Conservation (phyloP, 2,113 vertebrate genomes). For the Anser brachyrhynchus region DNA sequence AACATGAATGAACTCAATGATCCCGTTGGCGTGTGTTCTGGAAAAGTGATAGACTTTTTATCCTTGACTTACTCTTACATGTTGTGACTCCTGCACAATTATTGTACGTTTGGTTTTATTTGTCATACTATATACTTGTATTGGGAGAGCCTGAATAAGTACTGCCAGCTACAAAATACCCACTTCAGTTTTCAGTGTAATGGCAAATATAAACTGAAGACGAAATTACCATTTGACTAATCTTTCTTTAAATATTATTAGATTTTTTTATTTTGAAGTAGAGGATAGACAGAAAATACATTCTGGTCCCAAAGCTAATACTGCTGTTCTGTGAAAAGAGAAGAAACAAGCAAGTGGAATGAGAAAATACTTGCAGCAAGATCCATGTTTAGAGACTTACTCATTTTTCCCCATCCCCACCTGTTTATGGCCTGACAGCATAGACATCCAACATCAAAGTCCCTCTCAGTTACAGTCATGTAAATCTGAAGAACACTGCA, state of each 20-base stretch:
- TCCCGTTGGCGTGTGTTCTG: not conserved
- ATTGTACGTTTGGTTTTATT: slow-evolving; percentile 38
- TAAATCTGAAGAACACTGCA: not conserved
- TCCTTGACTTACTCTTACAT: slow-evolving; percentile 31
- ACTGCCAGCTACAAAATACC: slow-evolving; percentile 20
- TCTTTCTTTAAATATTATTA: slow-evolving; percentile 1
- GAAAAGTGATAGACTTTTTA: slow-evolving; percentile 42
- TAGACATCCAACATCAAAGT: not conserved
- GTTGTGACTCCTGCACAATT: slow-evolving; percentile 32
- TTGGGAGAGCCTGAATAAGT: slow-evolving; percentile 29
- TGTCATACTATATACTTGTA: slow-evolving; percentile 14
- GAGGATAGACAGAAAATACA: not conserved
- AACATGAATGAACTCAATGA: slow-evolving; percentile 34
- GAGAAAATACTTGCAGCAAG: not conserved
- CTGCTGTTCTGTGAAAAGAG: not conserved
- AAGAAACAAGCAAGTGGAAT: not conserved
- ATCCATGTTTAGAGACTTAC: not conserved
- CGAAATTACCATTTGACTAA: slow-evolving; percentile 26
- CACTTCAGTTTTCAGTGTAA: slow-evolving; percentile 37
- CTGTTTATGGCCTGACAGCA: not conserved
- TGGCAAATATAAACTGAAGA: slow-evolving; percentile 51
- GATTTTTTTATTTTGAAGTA: not conserved
- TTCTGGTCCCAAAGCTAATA: not conserved
- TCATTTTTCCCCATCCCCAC: not conserved
- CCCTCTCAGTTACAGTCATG: not conserved